Evolutionary conservation across 1,140 invertebrate species (phyloP).

Genomic region (Hycleus cichorii): DNA sequence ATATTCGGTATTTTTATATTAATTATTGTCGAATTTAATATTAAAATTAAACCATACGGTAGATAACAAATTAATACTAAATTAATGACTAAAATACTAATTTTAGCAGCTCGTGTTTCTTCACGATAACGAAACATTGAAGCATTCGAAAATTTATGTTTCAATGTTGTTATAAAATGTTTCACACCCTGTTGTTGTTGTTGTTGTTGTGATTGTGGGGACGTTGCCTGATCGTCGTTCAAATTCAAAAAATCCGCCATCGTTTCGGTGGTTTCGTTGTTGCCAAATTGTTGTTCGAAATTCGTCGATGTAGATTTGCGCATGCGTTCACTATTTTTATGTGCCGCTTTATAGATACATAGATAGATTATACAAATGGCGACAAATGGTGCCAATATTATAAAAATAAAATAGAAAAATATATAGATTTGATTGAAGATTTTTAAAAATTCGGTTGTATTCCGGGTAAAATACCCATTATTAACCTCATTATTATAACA

Average conservation of each 20-base stretch:
- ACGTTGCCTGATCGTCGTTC: too few species aligned
- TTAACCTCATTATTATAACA: constrained; percentile 24
- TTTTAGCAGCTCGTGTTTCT: constrained; percentile 71
- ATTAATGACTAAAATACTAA: constrained; percentile 64
- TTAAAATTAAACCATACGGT: constrained; percentile 53
- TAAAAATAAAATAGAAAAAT: constrained; percentile 46
- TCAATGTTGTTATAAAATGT: constrained; percentile 60
- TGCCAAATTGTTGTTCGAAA: neutral
- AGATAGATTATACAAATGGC: constrained; percentile 64
- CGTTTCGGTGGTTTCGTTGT: constrained; percentile 4
- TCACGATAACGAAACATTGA: constrained; percentile 75
- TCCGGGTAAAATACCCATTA: too few species aligned
- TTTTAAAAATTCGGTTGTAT: constrained; percentile 17
- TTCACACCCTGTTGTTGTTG: too few species aligned
- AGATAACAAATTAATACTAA: constrained; percentile 66
- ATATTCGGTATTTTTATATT: constrained; percentile 40
- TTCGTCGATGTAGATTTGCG: constrained; percentile 42
- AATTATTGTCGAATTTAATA: constrained; percentile 41
- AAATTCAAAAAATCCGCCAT: constrained; percentile 26
- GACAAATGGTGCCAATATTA: constrained; percentile 59
- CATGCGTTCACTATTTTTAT: constrained; percentile 61
- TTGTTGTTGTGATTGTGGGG: too few species aligned
- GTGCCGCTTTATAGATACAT: constrained; percentile 63
- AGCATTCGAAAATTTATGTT: constrained; percentile 71
- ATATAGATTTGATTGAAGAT: constrained; percentile 39